Base-by-base conservation (phyloP, 1,140 invertebrate species). In the Ruditapes philippinarum region DNA sequence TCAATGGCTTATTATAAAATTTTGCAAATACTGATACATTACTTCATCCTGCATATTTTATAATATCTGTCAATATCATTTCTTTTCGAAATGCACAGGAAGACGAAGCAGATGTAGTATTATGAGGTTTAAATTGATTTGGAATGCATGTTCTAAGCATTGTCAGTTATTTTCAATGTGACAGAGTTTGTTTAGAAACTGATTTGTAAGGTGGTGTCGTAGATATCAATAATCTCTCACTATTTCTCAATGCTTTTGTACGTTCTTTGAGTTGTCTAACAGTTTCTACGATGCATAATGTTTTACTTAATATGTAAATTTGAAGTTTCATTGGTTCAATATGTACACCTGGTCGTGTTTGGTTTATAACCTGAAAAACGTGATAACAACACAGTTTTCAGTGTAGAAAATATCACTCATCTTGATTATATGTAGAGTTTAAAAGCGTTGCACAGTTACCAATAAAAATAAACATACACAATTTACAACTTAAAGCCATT, bases 401-500 rank as follows among this genome's bases (percentile, higher is more conserved):
- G 4, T 17, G 17, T 31, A 4, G 17, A 14, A 5, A 9, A 70
- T 28, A 25, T 70, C 65, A 4, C 22, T 22, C 5, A 57, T 4
- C 3, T 4, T 11, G 22, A 57, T 19, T 22, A 57, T 9, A 57
- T 57, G 51, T 4, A 57, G 5, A 4, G 51, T 57, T 57, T 57
- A 22, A n/a, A 9, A 70, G 4, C 73, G 17, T n/a, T 76, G 73
- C 14, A 3, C 40, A 11, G 73, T 14, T 36, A 76, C 11, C n/a
- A 76, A 45, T 76, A 76, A 76, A 76, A 76, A 76, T n/a, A 45
- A n/a, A 42, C 73, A 76, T 76, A 11, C 33, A 11, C 19, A 45
- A 42, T 76, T 76, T 76, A 12, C 40, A 4, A 11, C 36, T 5
- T 25, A 76, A 42, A 7, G 19, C 5, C 45, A 76, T 42, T 1